Conservation (phyloP, 2,888 invertebrate genomes). For the Dysmachus trigonus region DNA sequence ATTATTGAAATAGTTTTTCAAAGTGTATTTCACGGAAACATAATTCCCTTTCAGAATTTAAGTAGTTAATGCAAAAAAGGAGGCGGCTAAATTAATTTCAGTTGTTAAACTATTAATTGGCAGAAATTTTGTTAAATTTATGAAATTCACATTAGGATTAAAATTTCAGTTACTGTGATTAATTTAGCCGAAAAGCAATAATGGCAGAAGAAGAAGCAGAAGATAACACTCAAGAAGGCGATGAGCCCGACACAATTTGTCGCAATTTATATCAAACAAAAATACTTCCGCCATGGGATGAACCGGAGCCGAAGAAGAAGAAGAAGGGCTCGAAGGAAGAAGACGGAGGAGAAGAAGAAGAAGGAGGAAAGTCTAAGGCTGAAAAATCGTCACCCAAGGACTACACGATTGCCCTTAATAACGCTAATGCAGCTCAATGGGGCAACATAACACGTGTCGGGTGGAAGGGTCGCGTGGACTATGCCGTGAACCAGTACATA, state of each 20-base stretch:
- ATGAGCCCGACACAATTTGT: not conserved
- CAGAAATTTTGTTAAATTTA: not conserved
- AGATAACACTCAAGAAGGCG: not conserved
- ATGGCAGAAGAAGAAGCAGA: constrained; percentile 1
- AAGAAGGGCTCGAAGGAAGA: too few species aligned
- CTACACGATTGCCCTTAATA: constrained; percentile 21
- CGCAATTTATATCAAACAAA: constrained; percentile 2
- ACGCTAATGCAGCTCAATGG: constrained; percentile 43
- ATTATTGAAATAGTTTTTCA: too few species aligned
- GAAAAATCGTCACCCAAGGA: not conserved
- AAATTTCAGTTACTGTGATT: not conserved
- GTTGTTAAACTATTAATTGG: not conserved
- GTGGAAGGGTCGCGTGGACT: constrained; percentile 50
- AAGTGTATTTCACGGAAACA: not conserved
- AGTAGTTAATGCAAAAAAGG: not conserved
- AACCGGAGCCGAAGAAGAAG: not conserved
- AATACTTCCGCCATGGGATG: not conserved
- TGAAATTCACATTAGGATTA: not conserved
- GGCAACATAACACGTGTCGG: constrained; percentile 45
- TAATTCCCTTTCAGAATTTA: not conserved
- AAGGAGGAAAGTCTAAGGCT: not conserved
- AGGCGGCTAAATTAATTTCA: not conserved
- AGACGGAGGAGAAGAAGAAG: too few species aligned
- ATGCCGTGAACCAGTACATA: constrained; percentile 46
- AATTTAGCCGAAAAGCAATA: not conserved